These are phyloP conservation scores for Himalopsyche tibetana DNA, from an alignment of 2,888 invertebrate genomes.

Conservation along the genomic window DNA sequence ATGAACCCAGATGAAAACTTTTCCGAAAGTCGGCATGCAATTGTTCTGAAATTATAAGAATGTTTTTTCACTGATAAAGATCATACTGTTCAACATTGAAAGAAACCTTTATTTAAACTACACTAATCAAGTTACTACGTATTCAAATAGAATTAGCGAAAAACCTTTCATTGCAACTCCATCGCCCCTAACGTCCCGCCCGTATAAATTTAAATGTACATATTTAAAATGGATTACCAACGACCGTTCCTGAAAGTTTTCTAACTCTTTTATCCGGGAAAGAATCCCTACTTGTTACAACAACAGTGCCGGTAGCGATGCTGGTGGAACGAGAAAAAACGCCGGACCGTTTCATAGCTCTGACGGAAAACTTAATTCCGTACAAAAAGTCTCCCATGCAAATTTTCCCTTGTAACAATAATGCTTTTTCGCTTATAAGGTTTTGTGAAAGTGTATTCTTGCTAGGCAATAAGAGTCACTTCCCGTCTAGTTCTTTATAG, in stretches of 20 bases:
- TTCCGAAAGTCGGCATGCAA: background rate
- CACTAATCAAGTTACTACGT: background rate
- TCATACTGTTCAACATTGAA: background rate
- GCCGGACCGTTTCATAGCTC: slow-evolving; percentile 1
- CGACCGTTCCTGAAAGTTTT: slow-evolving; percentile 44
- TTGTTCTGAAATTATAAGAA: background rate
- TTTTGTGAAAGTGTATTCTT: slow-evolving; percentile 9
- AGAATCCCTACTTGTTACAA: slow-evolving; percentile 53
- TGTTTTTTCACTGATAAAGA: background rate
- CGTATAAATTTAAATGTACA: slow-evolving; percentile 58
- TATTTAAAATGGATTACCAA: slow-evolving; percentile 59
- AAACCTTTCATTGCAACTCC: slow-evolving; percentile 36
- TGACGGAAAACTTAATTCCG: slow-evolving; percentile 39
- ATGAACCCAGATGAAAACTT: background rate
- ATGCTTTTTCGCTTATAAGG: slow-evolving; percentile 44
- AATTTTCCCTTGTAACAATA: slow-evolving; percentile 51
- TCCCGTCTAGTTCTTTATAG: background rate
- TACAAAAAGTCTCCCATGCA: slow-evolving; percentile 48
- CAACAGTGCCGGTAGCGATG: slow-evolving; percentile 44
- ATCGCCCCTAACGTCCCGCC: slow-evolving; percentile 6
- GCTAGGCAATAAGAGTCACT: slow-evolving; percentile 11
- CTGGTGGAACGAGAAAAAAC: slow-evolving; percentile 35
- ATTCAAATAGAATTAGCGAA: background rate
- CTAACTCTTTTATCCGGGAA: slow-evolving; percentile 48
- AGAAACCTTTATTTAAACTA: background rate